Conservation (phyloP, 2,888 invertebrate genomes). For the Brachyopa scutellaris region DNA sequence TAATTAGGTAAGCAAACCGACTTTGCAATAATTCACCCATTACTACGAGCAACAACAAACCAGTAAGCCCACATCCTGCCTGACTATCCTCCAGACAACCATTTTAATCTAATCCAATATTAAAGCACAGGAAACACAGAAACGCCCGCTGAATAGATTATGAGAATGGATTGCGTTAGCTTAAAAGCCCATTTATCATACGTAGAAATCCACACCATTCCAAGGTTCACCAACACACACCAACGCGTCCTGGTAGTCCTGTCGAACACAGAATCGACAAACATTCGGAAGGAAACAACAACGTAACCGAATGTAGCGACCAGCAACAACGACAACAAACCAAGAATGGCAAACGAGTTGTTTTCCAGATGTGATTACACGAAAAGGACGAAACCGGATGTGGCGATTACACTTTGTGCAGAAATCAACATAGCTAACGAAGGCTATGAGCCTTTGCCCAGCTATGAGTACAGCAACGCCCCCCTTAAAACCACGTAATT, state of each 20-base stretch:
- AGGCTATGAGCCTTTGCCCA: neutral
- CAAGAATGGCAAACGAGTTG: slow-evolving; percentile 36
- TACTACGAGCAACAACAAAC: neutral
- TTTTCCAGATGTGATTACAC: slow-evolving; percentile 45
- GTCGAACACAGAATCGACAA: slow-evolving; percentile 11
- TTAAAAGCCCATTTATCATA: slow-evolving; percentile 69
- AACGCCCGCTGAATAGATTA: slow-evolving; percentile 59
- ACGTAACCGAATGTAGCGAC: neutral
- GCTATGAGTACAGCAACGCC: neutral
- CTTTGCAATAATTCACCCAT: slow-evolving; percentile 16
- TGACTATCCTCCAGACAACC: slow-evolving; percentile 16
- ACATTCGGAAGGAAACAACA: slow-evolving; percentile 1
- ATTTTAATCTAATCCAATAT: slow-evolving; percentile 29
- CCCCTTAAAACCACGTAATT: slow-evolving; percentile 45
- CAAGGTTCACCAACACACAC: too few relatives aligned
- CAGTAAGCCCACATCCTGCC: neutral
- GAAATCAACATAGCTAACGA: slow-evolving; percentile 55
- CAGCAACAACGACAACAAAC: slow-evolving; percentile 9
- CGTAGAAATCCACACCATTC: slow-evolving; percentile 49
- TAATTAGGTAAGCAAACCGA: neutral
- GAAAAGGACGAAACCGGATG: slow-evolving; percentile 36
- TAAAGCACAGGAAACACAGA: slow-evolving; percentile 34
- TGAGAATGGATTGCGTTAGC: slow-evolving; percentile 64
- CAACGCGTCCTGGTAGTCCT: slow-evolving; percentile 5
- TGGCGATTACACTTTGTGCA: slow-evolving; percentile 21